A percentile compares a stretch with the other conserved stretches of the same genome.
phyloP scores from a whole-genome alignment of 2,113 vertebrate species.

The Sigmodon hispidus region DNA sequence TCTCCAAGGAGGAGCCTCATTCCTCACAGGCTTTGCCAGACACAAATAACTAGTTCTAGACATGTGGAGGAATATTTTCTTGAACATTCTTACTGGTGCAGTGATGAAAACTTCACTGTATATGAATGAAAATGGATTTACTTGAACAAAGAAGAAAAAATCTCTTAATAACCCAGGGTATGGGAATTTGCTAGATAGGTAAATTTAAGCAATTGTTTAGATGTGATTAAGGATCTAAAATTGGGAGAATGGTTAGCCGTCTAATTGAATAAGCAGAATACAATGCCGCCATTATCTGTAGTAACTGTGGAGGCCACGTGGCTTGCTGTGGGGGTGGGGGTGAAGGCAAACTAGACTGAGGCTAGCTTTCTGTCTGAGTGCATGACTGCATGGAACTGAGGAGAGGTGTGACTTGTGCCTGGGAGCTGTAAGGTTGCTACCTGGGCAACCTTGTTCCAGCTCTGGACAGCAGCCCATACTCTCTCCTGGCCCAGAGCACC shows the following conservation, averaged over 20 bases:
- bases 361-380: background rate
- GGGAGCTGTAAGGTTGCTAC: background rate
- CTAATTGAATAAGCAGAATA: background rate
- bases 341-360: background rate
- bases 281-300: background rate
- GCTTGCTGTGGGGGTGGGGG: background rate
- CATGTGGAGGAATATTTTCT: background rate
- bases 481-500: background rate
- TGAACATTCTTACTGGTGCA: background rate
- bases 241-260: background rate
- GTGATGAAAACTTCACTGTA: background rate
- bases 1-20: background rate
- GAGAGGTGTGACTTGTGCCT: background rate
- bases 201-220: background rate
- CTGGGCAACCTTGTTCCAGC: background rate
- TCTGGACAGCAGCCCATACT: background rate
- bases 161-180: background rate
- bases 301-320: background rate
- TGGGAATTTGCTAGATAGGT: background rate
- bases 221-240: constrained; percentile 14
- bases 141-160: background rate
- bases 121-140: background rate
- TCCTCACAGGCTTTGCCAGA: background rate
- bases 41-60: background rate
- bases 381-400: background rate